These are phyloP conservation scores for Melipona quadrifasciata DNA, from an alignment of 1,140 invertebrate genomes.

Conservation along the genomic window DNA sequence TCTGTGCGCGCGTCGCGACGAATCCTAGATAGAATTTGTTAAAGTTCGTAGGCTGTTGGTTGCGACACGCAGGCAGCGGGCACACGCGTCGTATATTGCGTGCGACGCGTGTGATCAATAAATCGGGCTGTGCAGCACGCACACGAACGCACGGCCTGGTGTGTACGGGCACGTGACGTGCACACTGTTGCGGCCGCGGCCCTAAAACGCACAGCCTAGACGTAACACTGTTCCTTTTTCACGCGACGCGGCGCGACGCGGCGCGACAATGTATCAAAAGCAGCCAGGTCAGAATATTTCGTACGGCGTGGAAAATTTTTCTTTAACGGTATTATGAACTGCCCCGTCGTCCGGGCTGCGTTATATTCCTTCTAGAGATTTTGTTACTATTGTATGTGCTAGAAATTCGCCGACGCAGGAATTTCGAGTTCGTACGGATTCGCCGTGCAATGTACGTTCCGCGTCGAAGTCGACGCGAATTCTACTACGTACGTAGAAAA, in stretches of 20 bases:
- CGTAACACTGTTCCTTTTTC: constrained; percentile 3
- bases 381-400: background rate
- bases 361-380: background rate
- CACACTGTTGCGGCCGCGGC: constrained; percentile 31
- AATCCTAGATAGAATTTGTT: constrained; percentile 56
- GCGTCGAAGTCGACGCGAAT: background rate
- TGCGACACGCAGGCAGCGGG: constrained; percentile 65
- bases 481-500: background rate
- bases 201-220: constrained; percentile 40
- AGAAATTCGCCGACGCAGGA: background rate
- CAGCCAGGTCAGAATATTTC: constrained; percentile 1
- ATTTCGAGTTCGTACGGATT: background rate
- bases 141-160: constrained; percentile 61
- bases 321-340: background rate
- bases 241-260: background rate
- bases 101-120: constrained; percentile 80
- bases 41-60: constrained; percentile 47
- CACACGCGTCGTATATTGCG: constrained; percentile 72
- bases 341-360: background rate
- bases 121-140: constrained; percentile 75
- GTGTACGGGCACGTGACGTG: constrained; percentile 55
- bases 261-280: constrained; percentile 11
- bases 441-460: background rate
- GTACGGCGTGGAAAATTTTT: constrained; percentile 8
- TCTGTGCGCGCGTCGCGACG: constrained; percentile 28